Evolutionary conservation across 30 jellyfish, hydroid and myxozoan species (phyloP).

Genomic region (Catostylus mosaicus): DNA sequence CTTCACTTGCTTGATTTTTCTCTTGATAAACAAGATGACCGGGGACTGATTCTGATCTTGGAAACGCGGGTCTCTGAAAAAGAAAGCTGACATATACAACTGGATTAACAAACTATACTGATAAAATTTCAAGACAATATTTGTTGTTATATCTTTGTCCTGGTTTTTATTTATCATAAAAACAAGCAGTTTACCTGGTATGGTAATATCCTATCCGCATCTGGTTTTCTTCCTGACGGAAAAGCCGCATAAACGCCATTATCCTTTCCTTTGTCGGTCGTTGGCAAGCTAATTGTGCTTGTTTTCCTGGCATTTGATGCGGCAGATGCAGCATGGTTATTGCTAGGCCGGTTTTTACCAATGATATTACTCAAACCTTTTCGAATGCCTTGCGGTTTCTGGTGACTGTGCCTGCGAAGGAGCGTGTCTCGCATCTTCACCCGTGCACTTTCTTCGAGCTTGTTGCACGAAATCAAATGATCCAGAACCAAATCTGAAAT

Average conservation of each 20-base stretch:
- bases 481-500: slow-evolving; percentile 77
- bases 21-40: slow-evolving; percentile 93
- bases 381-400: slow-evolving; percentile 78
- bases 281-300: slow-evolving; percentile 40
- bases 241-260: slow-evolving; percentile 35
- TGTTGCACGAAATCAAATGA: slow-evolving; percentile 86
- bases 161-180: too few relatives aligned
- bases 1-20: slow-evolving; percentile 51
- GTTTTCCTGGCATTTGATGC: slow-evolving; percentile 20
- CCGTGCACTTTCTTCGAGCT: slow-evolving; percentile 84
- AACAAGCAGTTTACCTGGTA: slow-evolving; percentile 13
- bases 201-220: slow-evolving; percentile 21
- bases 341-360: slow-evolving; percentile 50
- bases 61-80: slow-evolving; percentile 38
- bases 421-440: slow-evolving; percentile 88
- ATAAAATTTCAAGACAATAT: too few relatives aligned
- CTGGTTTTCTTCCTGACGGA: slow-evolving; percentile 36
- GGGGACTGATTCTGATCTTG: slow-evolving; percentile 77
- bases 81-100: too few relatives aligned
- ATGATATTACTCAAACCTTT: slow-evolving; percentile 86
- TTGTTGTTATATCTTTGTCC: too few relatives aligned
- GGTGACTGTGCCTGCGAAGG: slow-evolving; percentile 88
- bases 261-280: slow-evolving; percentile 19
- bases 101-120: too few relatives aligned
- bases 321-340: background rate